Conservation (phyloP, 2,888 invertebrate species). For the Agrochola lota region DNA sequence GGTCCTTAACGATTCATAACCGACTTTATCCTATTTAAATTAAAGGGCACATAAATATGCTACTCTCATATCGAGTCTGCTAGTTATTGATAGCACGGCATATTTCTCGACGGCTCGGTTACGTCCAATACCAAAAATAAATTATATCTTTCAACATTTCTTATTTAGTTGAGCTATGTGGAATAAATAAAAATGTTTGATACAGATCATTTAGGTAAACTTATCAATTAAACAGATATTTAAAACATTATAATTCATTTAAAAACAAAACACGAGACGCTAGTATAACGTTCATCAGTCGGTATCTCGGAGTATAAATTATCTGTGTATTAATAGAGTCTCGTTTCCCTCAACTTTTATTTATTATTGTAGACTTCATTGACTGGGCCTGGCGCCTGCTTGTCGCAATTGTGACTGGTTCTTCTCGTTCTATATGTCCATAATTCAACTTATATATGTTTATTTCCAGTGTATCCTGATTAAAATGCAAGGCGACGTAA, state of each 20-base stretch:
- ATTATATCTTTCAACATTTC: constrained; percentile 57
- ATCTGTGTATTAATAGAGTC: constrained; percentile 78
- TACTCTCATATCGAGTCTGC: constrained; percentile 51
- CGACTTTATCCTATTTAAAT: constrained; percentile 64
- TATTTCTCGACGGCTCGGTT: constrained; percentile 56
- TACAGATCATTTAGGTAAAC: constrained; percentile 65
- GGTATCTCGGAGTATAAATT: constrained; percentile 72
- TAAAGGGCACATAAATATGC: constrained; percentile 63
- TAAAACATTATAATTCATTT: constrained; percentile 69
- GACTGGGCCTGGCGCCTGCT: constrained; percentile 86
- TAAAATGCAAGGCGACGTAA: constrained; percentile 85
- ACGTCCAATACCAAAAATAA: constrained; percentile 61
- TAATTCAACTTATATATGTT: constrained; percentile 84
- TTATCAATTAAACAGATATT: constrained; percentile 68
- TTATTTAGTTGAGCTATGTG: constrained; percentile 53
- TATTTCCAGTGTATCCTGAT: constrained; percentile 85
- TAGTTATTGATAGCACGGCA: constrained; percentile 63
- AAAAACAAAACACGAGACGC: constrained; percentile 69
- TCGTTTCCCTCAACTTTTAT: constrained; percentile 85
- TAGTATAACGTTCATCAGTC: constrained; percentile 67
- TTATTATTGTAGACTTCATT: constrained; percentile 87
- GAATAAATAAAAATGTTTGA: constrained; percentile 62
- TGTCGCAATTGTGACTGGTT: constrained; percentile 89
- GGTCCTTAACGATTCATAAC: constrained; percentile 66
- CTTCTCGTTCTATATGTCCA: constrained; percentile 87